These are phyloP conservation scores for Ooceraea biroi DNA, from an alignment of 1,140 invertebrate genomes.

Conservation along the genomic window DNA sequence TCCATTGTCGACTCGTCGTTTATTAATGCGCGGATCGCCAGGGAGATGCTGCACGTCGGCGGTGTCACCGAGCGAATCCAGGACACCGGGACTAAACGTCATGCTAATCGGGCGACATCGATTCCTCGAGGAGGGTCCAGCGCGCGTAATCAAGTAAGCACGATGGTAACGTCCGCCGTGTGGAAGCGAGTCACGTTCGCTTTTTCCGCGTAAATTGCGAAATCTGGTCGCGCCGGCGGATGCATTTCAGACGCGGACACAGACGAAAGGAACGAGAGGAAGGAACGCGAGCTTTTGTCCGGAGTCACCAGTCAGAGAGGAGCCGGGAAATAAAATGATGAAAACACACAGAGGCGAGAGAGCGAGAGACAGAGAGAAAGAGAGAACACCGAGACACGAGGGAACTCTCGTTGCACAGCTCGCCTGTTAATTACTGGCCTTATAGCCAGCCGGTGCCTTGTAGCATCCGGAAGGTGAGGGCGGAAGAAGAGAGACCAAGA, in stretches of 20 bases:
- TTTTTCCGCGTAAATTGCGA: conserved; percentile 32
- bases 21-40: neutral
- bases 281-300: neutral
- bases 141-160: neutral
- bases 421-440: conserved; percentile 68
- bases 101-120: neutral
- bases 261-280: conserved; percentile 15
- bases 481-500: neutral
- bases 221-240: conserved; percentile 12
- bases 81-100: neutral
- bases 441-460: conserved; percentile 61
- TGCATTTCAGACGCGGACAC: conserved; percentile 8
- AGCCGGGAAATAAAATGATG: conserved; percentile 35
- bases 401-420: conserved; percentile 44
- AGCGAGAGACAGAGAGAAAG: neutral
- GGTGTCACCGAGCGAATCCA: neutral
- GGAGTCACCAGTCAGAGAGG: conserved; percentile 17
- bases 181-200: too few species aligned
- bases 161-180: neutral
- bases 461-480: conserved; percentile 4
- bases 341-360: neutral
- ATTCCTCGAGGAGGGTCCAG: neutral
- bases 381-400: conserved; percentile 5
- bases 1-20: neutral
- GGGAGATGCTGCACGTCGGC: neutral